phyloP scores from a whole-genome alignment of 2,113 vertebrate species.

The Grantiella picta region DNA sequence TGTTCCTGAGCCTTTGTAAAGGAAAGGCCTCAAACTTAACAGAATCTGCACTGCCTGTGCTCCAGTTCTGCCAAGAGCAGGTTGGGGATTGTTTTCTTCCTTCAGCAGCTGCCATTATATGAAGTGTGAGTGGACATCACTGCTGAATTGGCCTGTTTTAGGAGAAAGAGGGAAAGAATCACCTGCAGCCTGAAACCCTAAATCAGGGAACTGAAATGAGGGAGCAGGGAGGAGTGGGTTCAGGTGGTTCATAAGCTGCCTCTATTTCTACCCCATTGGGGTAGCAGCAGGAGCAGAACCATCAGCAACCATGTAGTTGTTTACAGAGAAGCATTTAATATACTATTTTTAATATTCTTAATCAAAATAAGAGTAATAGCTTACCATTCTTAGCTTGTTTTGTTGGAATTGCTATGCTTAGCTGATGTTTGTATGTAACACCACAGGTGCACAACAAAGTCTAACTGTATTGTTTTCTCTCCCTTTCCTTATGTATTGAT shows the following conservation, averaged over 20 bases:
- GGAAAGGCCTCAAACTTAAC: not conserved
- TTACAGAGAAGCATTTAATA: not conserved
- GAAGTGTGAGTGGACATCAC: not conserved
- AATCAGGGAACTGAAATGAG: not conserved
- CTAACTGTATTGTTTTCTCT: slow-evolving; percentile 25
- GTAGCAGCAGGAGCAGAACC: not conserved
- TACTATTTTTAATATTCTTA: not conserved
- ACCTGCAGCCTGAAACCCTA: not conserved
- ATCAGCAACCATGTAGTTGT: not conserved
- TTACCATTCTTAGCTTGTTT: not conserved
- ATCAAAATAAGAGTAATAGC: not conserved
- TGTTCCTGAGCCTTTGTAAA: not conserved
- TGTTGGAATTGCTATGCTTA: not conserved
- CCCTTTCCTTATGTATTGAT: not conserved
- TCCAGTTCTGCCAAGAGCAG: accelerated
- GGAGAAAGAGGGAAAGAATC: not conserved
- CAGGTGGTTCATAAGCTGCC: not conserved
- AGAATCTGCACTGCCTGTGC: accelerated
- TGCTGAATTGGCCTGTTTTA: not conserved
- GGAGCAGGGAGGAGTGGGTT: not conserved
- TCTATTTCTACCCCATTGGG: not conserved
- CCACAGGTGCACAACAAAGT: not conserved
- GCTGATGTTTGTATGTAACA: not conserved
- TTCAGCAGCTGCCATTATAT: not conserved
- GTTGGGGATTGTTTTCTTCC: not conserved